A percentile compares a stretch with the other conserved stretches of the same genome.
These are phyloP conservation scores for Falco novaeseelandiae DNA, from an alignment of 2,797 vertebrate species.

Conservation along the genomic window DNA sequence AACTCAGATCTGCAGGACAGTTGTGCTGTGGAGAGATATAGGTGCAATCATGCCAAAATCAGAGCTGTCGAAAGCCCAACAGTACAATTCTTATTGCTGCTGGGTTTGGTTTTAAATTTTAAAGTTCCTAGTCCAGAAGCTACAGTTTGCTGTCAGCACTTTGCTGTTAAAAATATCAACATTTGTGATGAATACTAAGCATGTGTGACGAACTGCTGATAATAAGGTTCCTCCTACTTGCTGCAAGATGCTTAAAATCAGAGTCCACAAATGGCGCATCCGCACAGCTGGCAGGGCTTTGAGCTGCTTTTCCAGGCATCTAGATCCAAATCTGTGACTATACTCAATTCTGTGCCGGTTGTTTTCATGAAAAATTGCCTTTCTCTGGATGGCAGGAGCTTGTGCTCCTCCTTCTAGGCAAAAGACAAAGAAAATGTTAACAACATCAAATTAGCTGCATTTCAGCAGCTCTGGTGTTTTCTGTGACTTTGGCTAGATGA, in stretches of 20 bases:
- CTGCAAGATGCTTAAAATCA: neutral
- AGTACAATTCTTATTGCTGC: neutral
- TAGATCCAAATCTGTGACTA: rapidly evolving
- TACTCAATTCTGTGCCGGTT: neutral
- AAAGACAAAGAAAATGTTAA: neutral
- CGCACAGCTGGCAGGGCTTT: neutral
- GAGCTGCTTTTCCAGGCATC: neutral
- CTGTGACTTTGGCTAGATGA: neutral
- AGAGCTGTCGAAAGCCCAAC: neutral
- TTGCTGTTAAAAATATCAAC: neutral
- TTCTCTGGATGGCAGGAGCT: neutral
- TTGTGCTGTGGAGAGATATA: rapidly evolving
- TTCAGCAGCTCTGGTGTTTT: neutral
- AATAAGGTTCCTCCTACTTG: neutral
- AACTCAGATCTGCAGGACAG: neutral
- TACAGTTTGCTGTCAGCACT: neutral
- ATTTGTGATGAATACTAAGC: neutral
- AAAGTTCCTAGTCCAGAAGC: neutral
- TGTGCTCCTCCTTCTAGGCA: neutral
- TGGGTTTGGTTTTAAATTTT: neutral
- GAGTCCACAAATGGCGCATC: rapidly evolving
- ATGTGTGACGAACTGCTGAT: neutral
- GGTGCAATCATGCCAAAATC: rapidly evolving
- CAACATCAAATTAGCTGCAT: neutral
- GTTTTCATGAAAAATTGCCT: neutral